These are phyloP conservation scores for Empis livida DNA, from an alignment of 2,888 invertebrate genomes.

Conservation along the genomic window DNA sequence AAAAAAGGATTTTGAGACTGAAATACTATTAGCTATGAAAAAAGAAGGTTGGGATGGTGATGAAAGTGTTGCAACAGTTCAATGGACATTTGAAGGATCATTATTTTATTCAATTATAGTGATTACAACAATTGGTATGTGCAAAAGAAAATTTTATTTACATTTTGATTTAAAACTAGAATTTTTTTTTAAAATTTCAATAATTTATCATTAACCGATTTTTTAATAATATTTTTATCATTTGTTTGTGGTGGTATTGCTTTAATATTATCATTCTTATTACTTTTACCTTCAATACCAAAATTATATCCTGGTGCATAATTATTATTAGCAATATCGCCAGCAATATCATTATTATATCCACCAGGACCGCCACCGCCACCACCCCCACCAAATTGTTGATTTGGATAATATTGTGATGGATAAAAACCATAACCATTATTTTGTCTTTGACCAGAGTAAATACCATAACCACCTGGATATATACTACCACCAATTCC, in stretches of 20 bases:
- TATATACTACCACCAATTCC: slow-evolving; percentile 9
- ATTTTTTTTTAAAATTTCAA: background rate
- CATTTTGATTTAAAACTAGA: background rate
- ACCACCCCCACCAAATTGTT: slow-evolving; percentile 4
- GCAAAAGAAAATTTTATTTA: background rate
- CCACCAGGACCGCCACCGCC: too few species aligned
- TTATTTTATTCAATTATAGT: slow-evolving; percentile 92
- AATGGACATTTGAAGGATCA: slow-evolving; percentile 82
- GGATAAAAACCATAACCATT: slow-evolving; percentile 6
- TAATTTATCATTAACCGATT: slow-evolving; percentile 3
- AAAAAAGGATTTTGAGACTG: slow-evolving; percentile 46
- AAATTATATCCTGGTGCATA: background rate
- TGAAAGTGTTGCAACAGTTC: slow-evolving; percentile 47
- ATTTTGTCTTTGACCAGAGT: slow-evolving; percentile 5
- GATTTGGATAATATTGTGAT: slow-evolving; percentile 10
- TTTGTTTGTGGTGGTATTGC: background rate
- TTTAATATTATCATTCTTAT: background rate
- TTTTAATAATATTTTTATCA: slow-evolving; percentile 5
- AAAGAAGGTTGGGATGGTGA: slow-evolving; percentile 83
- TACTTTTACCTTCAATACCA: background rate
- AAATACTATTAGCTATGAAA: slow-evolving; percentile 70
- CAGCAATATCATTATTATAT: background rate
- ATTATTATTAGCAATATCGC: background rate
- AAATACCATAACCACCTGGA: slow-evolving; percentile 8
- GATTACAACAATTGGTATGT: slow-evolving; percentile 88